Evolutionary conservation across 1,140 invertebrate species (phyloP).

Genomic region (Drosophila arizonae): DNA sequence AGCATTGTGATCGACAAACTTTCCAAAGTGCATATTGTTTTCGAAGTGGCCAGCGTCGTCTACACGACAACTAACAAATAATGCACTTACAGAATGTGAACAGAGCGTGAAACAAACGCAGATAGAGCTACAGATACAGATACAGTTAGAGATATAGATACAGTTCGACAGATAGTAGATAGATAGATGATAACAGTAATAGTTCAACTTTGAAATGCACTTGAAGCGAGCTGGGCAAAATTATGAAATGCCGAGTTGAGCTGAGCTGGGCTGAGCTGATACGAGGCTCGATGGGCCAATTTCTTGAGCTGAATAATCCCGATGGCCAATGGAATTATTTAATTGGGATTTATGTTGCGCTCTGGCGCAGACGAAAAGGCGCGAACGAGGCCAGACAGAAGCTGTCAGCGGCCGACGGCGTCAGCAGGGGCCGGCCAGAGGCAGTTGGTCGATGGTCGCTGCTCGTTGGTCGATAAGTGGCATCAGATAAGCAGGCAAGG

Average conservation of each 20-base stretch:
- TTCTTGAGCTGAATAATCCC: background rate
- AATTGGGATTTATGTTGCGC: background rate
- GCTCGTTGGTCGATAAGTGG: slow-evolving; percentile 17
- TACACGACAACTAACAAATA: slow-evolving; percentile 55
- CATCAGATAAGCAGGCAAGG: slow-evolving; percentile 15
- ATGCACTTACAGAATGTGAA: slow-evolving; percentile 38
- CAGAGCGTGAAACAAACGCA: slow-evolving; percentile 22
- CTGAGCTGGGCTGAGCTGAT: no score
- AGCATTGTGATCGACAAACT: slow-evolving; percentile 42
- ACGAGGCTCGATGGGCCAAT: background rate
- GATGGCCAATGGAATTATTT: background rate
- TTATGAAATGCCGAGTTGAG: slow-evolving; percentile 22
- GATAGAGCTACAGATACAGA: slow-evolving; percentile 27
- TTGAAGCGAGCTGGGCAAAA: slow-evolving; percentile 40
- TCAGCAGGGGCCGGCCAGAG: slow-evolving; percentile 13
- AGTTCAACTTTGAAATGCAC: slow-evolving; percentile 72
- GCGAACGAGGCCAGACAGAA: slow-evolving; percentile 13
- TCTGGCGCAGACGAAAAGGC: background rate
- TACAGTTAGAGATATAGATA: slow-evolving; percentile 34
- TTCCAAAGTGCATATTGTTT: slow-evolving; percentile 72
- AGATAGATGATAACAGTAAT: slow-evolving; percentile 4
- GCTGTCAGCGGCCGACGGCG: slow-evolving; percentile 2
- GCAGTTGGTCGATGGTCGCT: background rate
- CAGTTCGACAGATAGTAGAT: slow-evolving; percentile 26
- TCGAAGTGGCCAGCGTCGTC: slow-evolving; percentile 47